Conservation (phyloP, 2,888 invertebrate species). For the Lepeophtheirus nordmannii region DNA sequence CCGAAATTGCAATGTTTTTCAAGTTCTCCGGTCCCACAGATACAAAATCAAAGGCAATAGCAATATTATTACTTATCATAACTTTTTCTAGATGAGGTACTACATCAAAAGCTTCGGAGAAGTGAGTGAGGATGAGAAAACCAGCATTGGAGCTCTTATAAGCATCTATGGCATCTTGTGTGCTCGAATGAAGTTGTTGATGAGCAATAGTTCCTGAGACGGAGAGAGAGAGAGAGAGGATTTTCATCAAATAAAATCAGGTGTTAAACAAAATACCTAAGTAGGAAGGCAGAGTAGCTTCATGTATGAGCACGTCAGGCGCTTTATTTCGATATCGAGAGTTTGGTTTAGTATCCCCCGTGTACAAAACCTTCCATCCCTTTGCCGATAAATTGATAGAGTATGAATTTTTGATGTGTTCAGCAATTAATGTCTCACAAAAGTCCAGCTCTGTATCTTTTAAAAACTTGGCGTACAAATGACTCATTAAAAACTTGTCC, state of each 20-base stretch:
- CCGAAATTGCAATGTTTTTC: neutral
- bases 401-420: neutral
- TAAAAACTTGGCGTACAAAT: neutral
- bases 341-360: neutral
- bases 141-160: neutral
- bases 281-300: neutral
- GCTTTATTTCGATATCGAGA: neutral
- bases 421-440: neutral
- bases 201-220: neutral
- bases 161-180: constrained; percentile 5
- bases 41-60: neutral
- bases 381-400: neutral
- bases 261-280: neutral
- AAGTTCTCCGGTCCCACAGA: neutral
- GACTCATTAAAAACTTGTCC: neutral
- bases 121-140: neutral
- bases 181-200: neutral
- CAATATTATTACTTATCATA: neutral
- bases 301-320: neutral
- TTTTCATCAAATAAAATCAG: neutral
- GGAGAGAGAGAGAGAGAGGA: neutral
- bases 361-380: neutral
- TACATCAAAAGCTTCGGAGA: neutral
- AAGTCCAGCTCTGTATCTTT: neutral
- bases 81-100: neutral